Base-by-base conservation (phyloP, 2,797 vertebrate species). In the Borostomias antarcticus region DNA sequence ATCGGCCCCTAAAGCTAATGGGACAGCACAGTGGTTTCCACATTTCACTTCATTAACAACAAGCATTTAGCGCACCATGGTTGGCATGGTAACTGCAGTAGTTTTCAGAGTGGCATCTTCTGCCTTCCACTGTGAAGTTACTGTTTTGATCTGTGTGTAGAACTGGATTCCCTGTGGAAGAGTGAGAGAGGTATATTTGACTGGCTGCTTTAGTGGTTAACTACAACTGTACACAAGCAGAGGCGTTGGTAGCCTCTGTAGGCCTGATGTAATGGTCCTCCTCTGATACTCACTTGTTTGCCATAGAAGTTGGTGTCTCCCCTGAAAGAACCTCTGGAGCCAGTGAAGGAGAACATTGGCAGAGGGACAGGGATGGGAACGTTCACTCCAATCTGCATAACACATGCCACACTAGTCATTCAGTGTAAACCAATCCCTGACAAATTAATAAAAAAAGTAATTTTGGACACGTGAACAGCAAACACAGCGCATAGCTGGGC, bases 121-220 rank as follows among this genome's bases (percentile, higher is more conserved):
- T 76, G 95, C 96, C 84, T 98, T 99, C 97, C 97, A 98, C 53
- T 99, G 96, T 65, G 96, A 95, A 47, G 95, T 98, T 0, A 99
- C 78, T 0, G 97, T 98, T 92, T 99, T 98, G 79, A 98, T 90
- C 76, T 98, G 97, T 45, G 97, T 98, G 77, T 98, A n/a, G n/a
- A n/a, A 99, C 59, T 96, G 93, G 77, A 99, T 92, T 58, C 97
- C 98, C 98, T 99, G 83, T 9, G 30, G 21, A 52, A 45, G 45
- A 74, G n/a, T n/a, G 10, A 70, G 45, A 66, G 0, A 57, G 29
- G 35, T 3, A n/a, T n/a, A n/a, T n/a, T n/a, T n/a, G n/a, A n/a
- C n/a, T n/a, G n/a, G n/a, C n/a, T n/a, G n/a, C n/a, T n/a, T n/a
- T n/a, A n/a, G n/a, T n/a, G n/a, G n/a, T n/a, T n/a, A n/a, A n/a